Evolutionary conservation across 2,113 vertebrate species (phyloP).

Genomic region (Syrmaticus mikado): DNA sequence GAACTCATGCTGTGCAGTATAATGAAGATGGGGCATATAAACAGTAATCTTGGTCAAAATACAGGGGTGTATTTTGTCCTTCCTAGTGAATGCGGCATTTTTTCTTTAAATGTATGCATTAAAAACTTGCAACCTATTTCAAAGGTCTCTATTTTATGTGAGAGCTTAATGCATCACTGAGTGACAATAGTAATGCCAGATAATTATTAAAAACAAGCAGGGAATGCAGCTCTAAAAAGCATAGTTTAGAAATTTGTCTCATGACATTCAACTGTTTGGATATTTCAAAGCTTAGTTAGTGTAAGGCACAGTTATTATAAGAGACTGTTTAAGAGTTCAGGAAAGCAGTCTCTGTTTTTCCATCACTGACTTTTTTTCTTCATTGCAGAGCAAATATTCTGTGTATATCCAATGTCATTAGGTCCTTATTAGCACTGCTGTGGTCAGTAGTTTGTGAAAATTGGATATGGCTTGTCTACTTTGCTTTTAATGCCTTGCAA

Average conservation of each 20-base stretch:
- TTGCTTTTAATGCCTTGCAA: conserved; percentile 49
- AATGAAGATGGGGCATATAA: not conserved
- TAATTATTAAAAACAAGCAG: not conserved
- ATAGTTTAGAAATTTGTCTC: not conserved
- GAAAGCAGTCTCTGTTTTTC: not conserved
- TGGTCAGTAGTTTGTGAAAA: conserved; percentile 71
- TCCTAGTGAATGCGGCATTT: not conserved
- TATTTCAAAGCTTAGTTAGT: not conserved
- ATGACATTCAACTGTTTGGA: not conserved
- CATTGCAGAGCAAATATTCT: not conserved
- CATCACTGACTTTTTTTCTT: not conserved
- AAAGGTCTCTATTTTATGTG: not conserved
- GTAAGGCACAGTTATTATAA: not conserved
- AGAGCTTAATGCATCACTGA: not conserved
- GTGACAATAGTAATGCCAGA: not conserved
- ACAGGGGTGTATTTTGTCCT: not conserved
- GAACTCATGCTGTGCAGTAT: not conserved
- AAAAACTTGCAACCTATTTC: not conserved
- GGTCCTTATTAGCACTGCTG: conserved; percentile 37
- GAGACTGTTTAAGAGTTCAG: not conserved
- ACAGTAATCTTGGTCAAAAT: not conserved
- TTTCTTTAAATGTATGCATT: not conserved
- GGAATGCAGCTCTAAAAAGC: not conserved
- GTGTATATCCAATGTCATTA: conserved; percentile 30
- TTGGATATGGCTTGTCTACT: conserved; percentile 6